phyloP scores from a whole-genome alignment of 2,797 vertebrate species.

The Pampus argenteus region DNA sequence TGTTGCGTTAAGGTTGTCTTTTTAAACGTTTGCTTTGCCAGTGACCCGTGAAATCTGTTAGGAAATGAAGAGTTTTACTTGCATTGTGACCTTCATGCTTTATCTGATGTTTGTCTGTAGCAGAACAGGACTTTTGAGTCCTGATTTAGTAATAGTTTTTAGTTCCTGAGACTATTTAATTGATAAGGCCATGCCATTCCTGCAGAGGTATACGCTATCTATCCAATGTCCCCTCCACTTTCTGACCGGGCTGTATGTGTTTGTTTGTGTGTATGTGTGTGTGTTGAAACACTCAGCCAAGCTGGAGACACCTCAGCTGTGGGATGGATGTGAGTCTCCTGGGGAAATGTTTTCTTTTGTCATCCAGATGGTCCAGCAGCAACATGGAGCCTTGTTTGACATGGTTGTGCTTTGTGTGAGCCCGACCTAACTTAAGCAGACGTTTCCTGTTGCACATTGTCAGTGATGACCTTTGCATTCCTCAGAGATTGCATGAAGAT shows the following conservation, averaged over 20 bases:
- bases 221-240: neutral
- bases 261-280: neutral
- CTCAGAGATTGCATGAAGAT: slow-evolving; percentile 41
- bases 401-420: slow-evolving; percentile 41
- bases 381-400: slow-evolving; percentile 10
- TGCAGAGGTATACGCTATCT: neutral
- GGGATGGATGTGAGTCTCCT: neutral
- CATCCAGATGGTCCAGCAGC: slow-evolving; percentile 8
- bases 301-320: slow-evolving; percentile 6
- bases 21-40: neutral
- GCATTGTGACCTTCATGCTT: neutral
- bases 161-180: neutral
- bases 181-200: slow-evolving; percentile 11
- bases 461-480: slow-evolving; percentile 60
- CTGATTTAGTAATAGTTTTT: neutral
- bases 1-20: neutral
- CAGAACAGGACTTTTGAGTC: slow-evolving; percentile 8
- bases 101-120: neutral
- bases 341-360: slow-evolving; percentile 13
- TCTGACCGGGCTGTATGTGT: neutral
- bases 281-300: neutral
- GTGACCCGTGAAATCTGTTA: neutral
- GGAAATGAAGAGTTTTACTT: neutral
- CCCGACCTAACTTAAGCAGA: slow-evolving; percentile 25
- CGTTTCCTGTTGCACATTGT: slow-evolving; percentile 46